Conservation (phyloP, 2,888 invertebrate species). For the Trachelus stipa region DNA sequence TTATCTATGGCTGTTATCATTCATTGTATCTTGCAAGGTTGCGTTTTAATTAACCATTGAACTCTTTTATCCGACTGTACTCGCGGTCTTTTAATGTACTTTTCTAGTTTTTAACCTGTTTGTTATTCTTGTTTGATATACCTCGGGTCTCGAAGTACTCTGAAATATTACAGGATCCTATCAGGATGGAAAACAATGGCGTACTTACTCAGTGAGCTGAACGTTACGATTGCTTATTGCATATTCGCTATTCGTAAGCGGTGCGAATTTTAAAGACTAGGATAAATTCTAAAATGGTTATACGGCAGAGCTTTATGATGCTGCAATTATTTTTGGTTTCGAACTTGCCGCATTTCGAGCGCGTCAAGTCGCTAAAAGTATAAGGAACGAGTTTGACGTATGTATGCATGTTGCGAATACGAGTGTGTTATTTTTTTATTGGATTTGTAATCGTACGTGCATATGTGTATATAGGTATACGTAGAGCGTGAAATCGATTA, state of each 20-base stretch:
- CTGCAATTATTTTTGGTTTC: background rate
- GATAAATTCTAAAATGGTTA: background rate
- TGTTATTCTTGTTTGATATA: background rate
- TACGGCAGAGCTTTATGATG: background rate
- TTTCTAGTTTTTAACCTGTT: background rate
- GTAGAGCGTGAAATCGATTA: background rate
- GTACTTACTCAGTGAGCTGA: background rate
- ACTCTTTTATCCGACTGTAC: background rate
- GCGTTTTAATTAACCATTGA: background rate
- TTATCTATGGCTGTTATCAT: background rate
- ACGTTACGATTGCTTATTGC: background rate
- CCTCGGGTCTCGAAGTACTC: background rate
- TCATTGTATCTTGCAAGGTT: background rate
- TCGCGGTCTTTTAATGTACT: background rate
- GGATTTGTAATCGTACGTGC: background rate
- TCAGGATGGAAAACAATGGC: slow-evolving; percentile 2
- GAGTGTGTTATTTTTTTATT: background rate
- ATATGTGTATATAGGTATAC: background rate
- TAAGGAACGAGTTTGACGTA: background rate
- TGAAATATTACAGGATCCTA: background rate
- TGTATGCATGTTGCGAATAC: background rate
- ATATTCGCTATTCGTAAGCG: background rate
- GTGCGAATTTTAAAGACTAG: slow-evolving; percentile 4
- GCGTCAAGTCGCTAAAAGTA: background rate
- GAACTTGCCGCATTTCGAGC: background rate